phyloP scores from a whole-genome alignment of 2,797 vertebrate species.

The Tragelaphus oryx region DNA sequence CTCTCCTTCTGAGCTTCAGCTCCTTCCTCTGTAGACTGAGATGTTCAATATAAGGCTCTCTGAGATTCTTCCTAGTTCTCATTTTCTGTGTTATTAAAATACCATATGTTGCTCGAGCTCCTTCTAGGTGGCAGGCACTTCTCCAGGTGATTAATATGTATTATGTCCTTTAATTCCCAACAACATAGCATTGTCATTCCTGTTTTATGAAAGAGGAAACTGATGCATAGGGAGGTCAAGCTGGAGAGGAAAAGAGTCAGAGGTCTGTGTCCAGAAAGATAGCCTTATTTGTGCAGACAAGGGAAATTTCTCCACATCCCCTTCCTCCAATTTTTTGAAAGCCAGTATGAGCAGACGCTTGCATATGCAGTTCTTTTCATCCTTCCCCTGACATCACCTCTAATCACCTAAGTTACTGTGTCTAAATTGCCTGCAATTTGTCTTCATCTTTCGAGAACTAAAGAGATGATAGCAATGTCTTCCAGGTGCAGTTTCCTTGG shows the following conservation, averaged over 20 bases:
- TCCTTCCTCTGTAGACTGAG: background rate
- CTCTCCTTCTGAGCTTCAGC: background rate
- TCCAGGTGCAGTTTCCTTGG: conserved; percentile 29
- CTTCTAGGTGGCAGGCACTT: background rate
- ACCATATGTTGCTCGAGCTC: background rate
- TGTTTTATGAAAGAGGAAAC: background rate
- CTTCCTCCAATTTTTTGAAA: background rate
- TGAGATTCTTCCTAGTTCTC: background rate
- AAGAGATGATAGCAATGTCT: conserved; percentile 24
- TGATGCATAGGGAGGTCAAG: background rate
- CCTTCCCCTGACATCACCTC: conserved; percentile 22
- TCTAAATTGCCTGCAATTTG: conserved; percentile 49
- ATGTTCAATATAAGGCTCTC: background rate
- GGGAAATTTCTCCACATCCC: background rate
- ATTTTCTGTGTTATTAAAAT: background rate
- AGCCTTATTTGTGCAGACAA: background rate
- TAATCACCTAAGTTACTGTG: conserved; percentile 47
- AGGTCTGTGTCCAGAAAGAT: background rate
- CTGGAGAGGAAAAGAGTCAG: background rate
- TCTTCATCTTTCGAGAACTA: conserved; percentile 45
- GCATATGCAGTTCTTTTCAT: conserved; percentile 22
- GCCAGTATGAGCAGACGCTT: background rate
- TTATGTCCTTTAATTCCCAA: background rate
- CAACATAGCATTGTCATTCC: background rate
- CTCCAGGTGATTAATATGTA: background rate